Evolutionary conservation across 2,888 invertebrate genomes (phyloP).

Genomic region (Keiferia lycopersicella): DNA sequence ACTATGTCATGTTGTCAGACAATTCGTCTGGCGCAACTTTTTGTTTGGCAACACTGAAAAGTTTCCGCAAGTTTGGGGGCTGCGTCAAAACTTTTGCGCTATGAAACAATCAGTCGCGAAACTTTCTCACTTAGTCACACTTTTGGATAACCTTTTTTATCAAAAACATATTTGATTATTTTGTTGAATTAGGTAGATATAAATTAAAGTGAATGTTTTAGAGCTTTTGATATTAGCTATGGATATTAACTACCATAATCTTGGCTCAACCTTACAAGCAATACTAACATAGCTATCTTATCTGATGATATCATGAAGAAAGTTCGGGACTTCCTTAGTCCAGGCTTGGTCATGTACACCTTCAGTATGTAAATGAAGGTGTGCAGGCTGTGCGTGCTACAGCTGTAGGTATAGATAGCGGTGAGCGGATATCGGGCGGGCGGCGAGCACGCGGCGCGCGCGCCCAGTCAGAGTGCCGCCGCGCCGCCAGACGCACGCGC

Average conservation of each 20-base stretch:
- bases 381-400: constrained; percentile 58
- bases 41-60: constrained; percentile 35
- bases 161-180: not conserved
- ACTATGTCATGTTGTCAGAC: constrained; percentile 25
- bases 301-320: constrained; percentile 18
- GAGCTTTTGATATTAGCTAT: not conserved
- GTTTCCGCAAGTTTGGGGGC: constrained; percentile 32
- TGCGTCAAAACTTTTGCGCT: constrained; percentile 38
- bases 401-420: constrained; percentile 63
- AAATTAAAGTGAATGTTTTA: not conserved
- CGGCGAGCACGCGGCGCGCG: constrained; percentile 71
- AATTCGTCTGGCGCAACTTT: constrained; percentile 34
- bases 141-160: constrained; percentile 22
- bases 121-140: constrained; percentile 34
- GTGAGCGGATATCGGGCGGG: constrained; percentile 74
- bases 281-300: not conserved
- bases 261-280: not conserved
- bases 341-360: constrained; percentile 42
- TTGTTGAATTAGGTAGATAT: not conserved
- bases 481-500: constrained; percentile 78
- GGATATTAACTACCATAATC: not conserved
- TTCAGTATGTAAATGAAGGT: constrained; percentile 69
- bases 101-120: constrained; percentile 25
- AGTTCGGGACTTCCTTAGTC: constrained; percentile 28
- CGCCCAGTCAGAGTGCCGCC: constrained; percentile 81